Base-by-base conservation (phyloP, 2,797 vertebrate species). In the Sebastes itinus region DNA sequence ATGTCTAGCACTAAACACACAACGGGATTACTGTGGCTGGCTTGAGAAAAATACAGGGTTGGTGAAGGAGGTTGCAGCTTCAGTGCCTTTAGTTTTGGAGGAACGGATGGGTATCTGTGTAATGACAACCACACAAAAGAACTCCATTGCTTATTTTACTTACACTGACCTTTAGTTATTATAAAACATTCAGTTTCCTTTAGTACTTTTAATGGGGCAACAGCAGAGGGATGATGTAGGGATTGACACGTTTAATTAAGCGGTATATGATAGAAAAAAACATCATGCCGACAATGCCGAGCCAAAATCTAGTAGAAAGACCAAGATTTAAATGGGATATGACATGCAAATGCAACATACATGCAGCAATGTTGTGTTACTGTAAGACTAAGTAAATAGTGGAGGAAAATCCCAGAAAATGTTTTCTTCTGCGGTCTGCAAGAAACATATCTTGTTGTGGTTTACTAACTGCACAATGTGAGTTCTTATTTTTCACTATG, bases 1-100 rank as follows among this genome's bases (percentile, higher is more conserved):
- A 88, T 66, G 75, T 82, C 77, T 84, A 38, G 77, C 55, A 18
- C 82, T 87, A 74, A 87, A 87, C 81, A 85, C 87, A 88, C 85
- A 86, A 77, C 56, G 46, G 68, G 77, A 82, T 88, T 69, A 86
- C 56, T 78, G 81, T 66, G 68, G 71, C 46, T n/a, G 46, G 49
- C 35, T 58, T 58, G 72, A 87, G 82, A 64, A 84, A 88, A 92
- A 88, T 66, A 78, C n/a, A 85, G 70, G 69, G 69, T 66, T 84
- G 38, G 61, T 38, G 65, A 64, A 68, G 59, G 23, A 77, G 28
- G 65, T 33, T 72, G 78, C 56, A 38, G 52, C 71, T 83, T 80
- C 20, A 35, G 67, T 56, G 61, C 7, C 78, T 88, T 75, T 33
- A 79, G 49, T 81, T 78, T 78, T 64, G 32, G 4, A 74, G 66